Evolutionary conservation across 2,113 vertebrate species (phyloP).

Genomic region (Sitta europaea): DNA sequence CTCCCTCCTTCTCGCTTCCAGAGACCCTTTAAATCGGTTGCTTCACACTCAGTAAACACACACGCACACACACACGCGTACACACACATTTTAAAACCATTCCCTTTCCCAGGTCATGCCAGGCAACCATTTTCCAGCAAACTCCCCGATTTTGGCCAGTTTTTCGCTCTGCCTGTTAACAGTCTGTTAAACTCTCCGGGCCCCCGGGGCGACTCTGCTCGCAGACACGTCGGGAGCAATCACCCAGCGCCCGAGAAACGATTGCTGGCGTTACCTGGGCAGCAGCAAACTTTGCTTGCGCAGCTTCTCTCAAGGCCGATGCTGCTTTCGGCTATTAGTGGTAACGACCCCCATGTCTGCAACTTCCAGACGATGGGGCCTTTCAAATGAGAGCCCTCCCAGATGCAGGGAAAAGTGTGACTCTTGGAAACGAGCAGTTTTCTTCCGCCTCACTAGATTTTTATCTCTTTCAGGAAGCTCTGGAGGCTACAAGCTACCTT

Average conservation of each 20-base stretch:
- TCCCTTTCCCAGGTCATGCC: neutral
- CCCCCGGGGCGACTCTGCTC: neutral
- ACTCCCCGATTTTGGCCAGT: neutral
- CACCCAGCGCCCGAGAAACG: neutral
- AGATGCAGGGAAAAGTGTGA: neutral
- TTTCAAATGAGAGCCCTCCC: neutral
- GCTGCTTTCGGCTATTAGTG: neutral
- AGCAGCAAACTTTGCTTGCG: conserved; percentile 10
- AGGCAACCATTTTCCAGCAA: neutral
- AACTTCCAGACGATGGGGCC: neutral
- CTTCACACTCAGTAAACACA: neutral
- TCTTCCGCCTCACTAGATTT: conserved; percentile 17
- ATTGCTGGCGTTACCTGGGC: conserved; percentile 21
- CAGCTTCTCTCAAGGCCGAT: neutral
- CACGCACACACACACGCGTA: no score
- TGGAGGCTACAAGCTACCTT: conserved; percentile 15
- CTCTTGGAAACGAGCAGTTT: neutral
- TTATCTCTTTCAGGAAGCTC: conserved; percentile 2
- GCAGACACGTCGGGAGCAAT: neutral
- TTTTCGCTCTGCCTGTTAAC: neutral
- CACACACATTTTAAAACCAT: no score
- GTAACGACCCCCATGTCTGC: neutral
- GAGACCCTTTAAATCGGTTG: neutral
- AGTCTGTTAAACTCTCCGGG: neutral
- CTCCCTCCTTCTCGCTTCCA: neutral